These are phyloP conservation scores for Synergus itoensis DNA, from an alignment of 2,888 invertebrate species.

Conservation along the genomic window DNA sequence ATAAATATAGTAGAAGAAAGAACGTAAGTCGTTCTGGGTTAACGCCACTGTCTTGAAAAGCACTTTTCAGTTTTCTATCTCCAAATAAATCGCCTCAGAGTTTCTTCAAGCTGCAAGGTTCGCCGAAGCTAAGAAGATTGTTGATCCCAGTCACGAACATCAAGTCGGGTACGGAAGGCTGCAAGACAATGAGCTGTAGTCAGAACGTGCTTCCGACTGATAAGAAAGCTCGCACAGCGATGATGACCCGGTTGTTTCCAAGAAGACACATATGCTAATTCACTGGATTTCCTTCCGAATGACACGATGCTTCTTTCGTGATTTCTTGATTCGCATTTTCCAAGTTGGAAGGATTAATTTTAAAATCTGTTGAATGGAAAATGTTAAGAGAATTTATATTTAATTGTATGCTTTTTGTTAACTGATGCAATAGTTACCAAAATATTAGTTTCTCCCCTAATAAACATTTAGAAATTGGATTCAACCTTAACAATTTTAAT, in stretches of 20 bases:
- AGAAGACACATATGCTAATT: neutral
- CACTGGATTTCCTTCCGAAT: neutral
- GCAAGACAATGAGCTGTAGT: slow-evolving; percentile 9
- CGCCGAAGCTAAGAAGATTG: neutral
- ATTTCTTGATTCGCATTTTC: neutral
- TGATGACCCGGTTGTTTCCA: neutral
- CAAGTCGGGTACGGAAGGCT: neutral
- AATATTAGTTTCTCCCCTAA: too few relatives aligned
- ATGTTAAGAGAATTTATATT: neutral
- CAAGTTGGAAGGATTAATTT: neutral
- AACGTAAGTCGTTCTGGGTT: neutral
- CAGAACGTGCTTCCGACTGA: slow-evolving; percentile 14
- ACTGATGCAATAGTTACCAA: neutral
- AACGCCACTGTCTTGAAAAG: neutral
- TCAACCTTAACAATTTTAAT: too few relatives aligned
- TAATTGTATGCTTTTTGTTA: neutral
- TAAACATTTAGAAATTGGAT: too few relatives aligned
- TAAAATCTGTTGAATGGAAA: neutral
- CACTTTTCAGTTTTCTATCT: neutral
- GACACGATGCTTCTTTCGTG: neutral
- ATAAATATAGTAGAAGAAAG: neutral
- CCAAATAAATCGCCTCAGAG: neutral
- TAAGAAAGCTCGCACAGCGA: slow-evolving; percentile 4
- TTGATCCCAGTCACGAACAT: slow-evolving; percentile 19
- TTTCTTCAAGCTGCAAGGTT: neutral